Base-by-base conservation (phyloP, 2,113 vertebrate species). In the Erinaceus europaeus region DNA sequence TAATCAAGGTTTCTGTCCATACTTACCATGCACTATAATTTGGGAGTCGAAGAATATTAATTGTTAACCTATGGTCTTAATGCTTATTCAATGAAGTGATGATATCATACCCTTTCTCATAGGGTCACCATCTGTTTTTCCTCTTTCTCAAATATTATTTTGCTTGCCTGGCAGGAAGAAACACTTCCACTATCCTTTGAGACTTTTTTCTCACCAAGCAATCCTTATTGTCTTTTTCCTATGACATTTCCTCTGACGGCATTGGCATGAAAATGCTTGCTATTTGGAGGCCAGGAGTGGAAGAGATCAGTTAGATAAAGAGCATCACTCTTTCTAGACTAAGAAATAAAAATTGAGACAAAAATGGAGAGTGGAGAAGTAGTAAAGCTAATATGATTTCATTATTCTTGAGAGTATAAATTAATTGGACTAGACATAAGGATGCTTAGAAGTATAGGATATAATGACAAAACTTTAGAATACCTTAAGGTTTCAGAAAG, bases 91-190 rank as follows among this genome's bases (percentile, higher is more conserved):
- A 59, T 68, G 44, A 42, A 34, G 62, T 65, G 14, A 38, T 72
- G 59, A 84, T 76, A 29, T 15, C 13, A 29, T 68, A 74, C 57
- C 50, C 40, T 64, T 68, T 59, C 75, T 14, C 52, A 77, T 17
- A 84, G n/a, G n/a, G 29, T 48, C 38, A 34, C 89, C 89, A 86
- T 86, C 50, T 86, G 68, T 80, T 92, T 90, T 38, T 80, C 9
- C 9, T 83, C 21, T 75, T 14, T 42, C 9, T 40, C 27, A 46
- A 86, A 90, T 90, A 62, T 42, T 62, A 64, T n/a, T 18, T 69
- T 75, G 29, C 11, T 62, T 2, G 74, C 82, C n/a, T 75, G 15
- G 72, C 84, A 80, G 27, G 2, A 91, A 75, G 20, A 90, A 27
- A 52, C 21, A 80, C 67, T 72, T 79, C 10, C 17, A 32, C 0